Conservation (phyloP, 2,888 invertebrate genomes). For the Falcaria lacertinaria region DNA sequence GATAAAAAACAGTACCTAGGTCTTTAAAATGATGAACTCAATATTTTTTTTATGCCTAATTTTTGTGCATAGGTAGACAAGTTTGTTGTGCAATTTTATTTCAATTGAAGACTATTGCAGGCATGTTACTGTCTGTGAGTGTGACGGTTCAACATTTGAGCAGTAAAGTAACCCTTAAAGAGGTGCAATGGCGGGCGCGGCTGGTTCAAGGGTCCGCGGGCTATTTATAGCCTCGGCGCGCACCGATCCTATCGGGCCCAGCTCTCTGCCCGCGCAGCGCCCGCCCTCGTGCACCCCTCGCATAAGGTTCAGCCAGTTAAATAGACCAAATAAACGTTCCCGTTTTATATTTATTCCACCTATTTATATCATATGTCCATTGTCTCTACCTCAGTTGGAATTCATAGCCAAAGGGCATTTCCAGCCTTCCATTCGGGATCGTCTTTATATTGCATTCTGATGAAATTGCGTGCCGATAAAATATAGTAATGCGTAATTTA, state of each 20-base stretch:
- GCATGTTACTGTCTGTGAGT: background rate
- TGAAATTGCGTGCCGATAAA: slow-evolving; percentile 43
- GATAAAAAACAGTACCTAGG: too few species aligned
- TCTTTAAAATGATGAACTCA: too few species aligned
- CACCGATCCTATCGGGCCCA: slow-evolving; percentile 65
- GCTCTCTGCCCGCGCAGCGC: slow-evolving; percentile 56
- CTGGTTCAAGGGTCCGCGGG: slow-evolving; percentile 74
- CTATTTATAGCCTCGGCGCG: slow-evolving; percentile 70
- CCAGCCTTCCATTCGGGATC: slow-evolving; percentile 43
- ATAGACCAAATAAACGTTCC: slow-evolving; percentile 66
- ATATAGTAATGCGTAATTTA: slow-evolving; percentile 32
- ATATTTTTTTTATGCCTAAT: too few species aligned
- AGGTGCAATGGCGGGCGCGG: slow-evolving; percentile 57
- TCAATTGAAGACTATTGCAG: background rate
- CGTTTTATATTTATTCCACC: slow-evolving; percentile 68
- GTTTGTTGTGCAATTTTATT: background rate
- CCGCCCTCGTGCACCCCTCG: slow-evolving; percentile 71
- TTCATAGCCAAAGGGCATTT: slow-evolving; percentile 61
- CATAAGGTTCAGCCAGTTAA: slow-evolving; percentile 67
- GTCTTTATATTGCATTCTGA: slow-evolving; percentile 41
- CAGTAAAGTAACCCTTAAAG: slow-evolving; percentile 47
- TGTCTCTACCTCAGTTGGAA: slow-evolving; percentile 62
- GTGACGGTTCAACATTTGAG: slow-evolving; percentile 6
- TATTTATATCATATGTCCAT: slow-evolving; percentile 74
- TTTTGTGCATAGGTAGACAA: background rate